Percentiles rank a stretch among this genome's conserved stretches.
These are phyloP conservation scores for Brachyistius frenatus DNA, from an alignment of 2,113 vertebrate species.

Conservation along the genomic window DNA sequence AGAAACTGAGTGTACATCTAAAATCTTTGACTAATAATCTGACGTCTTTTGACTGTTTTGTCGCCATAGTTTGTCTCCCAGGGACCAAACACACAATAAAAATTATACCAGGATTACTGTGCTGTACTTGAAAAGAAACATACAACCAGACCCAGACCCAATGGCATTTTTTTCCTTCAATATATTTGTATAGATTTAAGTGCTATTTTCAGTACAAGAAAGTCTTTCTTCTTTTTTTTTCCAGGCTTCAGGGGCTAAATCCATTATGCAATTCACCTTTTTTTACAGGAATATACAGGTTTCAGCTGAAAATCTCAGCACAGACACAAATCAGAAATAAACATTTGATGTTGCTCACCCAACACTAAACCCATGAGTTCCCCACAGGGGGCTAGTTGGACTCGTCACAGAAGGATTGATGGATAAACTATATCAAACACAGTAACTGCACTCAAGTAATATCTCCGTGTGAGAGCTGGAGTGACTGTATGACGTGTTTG, in stretches of 20 bases:
- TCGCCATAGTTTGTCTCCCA: slow-evolving; percentile 55
- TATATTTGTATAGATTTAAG: slow-evolving; percentile 59
- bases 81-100: slow-evolving; percentile 62
- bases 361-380: background rate
- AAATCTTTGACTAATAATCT: slow-evolving; percentile 33
- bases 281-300: slow-evolving; percentile 65
- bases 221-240: slow-evolving; percentile 2
- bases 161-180: slow-evolving; percentile 11
- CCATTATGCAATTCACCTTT: slow-evolving; percentile 74
- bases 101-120: slow-evolving; percentile 53
- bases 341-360: slow-evolving; percentile 34
- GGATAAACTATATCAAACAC: background rate
- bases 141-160: slow-evolving; percentile 19
- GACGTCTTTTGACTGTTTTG: slow-evolving; percentile 9
- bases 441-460: background rate
- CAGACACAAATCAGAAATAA: slow-evolving; percentile 22
- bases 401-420: slow-evolving; percentile 1
- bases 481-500: too few relatives aligned
- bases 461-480: slow-evolving; percentile 15
- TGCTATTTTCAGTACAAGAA: slow-evolving; percentile 38
- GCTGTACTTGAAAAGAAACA: slow-evolving; percentile 67
- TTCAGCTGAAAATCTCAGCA: slow-evolving; percentile 62
- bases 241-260: slow-evolving; percentile 25
- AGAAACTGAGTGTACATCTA: slow-evolving; percentile 32
- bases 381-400: background rate